Conservation (phyloP, 2,113 vertebrate species). For the Papio anubis region DNA sequence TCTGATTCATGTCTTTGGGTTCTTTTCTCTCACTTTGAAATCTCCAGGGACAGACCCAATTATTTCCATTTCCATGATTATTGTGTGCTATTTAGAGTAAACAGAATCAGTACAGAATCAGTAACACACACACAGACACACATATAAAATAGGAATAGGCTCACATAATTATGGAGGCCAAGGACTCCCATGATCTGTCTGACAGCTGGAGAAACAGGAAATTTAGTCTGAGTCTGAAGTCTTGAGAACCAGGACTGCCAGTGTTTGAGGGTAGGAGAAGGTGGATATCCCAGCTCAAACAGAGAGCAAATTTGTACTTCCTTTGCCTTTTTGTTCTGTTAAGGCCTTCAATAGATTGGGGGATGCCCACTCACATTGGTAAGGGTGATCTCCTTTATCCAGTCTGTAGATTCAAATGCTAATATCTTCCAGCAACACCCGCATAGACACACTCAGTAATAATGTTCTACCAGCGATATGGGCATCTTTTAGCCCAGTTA, state of each 20-base stretch:
- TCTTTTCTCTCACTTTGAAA: conserved; percentile 5
- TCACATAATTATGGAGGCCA: background rate
- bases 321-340: background rate
- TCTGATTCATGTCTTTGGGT: background rate
- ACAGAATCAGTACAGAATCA: too few relatives aligned
- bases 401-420: background rate
- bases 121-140: too few relatives aligned
- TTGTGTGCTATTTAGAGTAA: background rate
- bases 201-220: background rate
- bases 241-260: background rate
- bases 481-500: background rate
- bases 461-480: background rate
- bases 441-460: background rate
- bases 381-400: background rate
- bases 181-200: background rate
- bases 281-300: background rate
- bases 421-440: background rate
- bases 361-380: background rate
- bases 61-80: background rate
- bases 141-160: background rate
- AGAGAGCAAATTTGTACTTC: background rate
- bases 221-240: background rate
- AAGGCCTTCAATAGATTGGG: background rate
- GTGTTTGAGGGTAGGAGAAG: background rate
- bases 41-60: background rate